Percentiles rank a stretch among this genome's conserved stretches.
Evolutionary conservation across 2,888 invertebrate genomes (phyloP).

Genomic region (Idaea biselata): DNA sequence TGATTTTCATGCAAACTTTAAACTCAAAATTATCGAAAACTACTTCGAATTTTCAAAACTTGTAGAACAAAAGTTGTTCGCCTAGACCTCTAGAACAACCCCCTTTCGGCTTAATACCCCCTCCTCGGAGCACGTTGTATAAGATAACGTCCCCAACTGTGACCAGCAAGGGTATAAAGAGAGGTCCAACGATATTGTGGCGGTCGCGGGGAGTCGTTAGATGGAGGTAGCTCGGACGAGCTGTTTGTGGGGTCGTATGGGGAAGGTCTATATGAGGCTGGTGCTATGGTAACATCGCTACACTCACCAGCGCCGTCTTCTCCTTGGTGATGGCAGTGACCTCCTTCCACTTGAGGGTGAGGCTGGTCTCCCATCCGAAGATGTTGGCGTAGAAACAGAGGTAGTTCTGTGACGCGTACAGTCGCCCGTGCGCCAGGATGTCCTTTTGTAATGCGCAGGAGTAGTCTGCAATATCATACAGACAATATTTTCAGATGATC

Average conservation of each 20-base stretch:
- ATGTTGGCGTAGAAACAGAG: conserved; percentile 99
- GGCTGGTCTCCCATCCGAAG: conserved; percentile 96
- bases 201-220: not conserved
- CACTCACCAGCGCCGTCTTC: conserved; percentile 83
- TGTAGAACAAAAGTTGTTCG: too few species aligned
- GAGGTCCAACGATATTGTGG: not conserved
- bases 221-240: too few species aligned
- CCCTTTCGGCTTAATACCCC: too few species aligned
- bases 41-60: too few species aligned
- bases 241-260: too few species aligned
- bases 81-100: too few species aligned
- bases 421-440: conserved; percentile 95
- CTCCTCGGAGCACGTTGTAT: too few species aligned
- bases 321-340: conserved; percentile 97
- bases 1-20: too few species aligned
- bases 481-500: not conserved
- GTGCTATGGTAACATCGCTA: not conserved
- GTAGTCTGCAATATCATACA: conserved; percentile 85
- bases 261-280: too few species aligned
- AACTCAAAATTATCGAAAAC: too few species aligned
- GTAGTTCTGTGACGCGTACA: conserved; percentile 97
- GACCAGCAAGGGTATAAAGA: too few species aligned
- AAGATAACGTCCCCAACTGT: too few species aligned
- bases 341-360: conserved; percentile 93
- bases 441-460: conserved; percentile 98